phyloP scores from a whole-genome alignment of 2,113 vertebrate species.

The Dolichallabes microphthalmus region DNA sequence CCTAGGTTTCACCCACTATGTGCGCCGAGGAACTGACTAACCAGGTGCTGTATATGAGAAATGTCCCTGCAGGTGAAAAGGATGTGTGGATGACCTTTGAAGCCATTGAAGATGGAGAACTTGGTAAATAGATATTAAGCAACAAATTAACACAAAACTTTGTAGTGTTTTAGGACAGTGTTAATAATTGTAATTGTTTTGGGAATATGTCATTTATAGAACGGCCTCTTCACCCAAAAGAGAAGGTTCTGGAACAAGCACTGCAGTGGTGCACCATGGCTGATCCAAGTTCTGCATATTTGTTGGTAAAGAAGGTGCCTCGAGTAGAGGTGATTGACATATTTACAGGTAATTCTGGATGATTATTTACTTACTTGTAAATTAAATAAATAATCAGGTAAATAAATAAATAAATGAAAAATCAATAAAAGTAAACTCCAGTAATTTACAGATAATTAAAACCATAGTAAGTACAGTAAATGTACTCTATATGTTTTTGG shows the following conservation, averaged over 20 bases:
- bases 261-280: slow-evolving; percentile 95
- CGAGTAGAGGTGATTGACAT: slow-evolving; percentile 82
- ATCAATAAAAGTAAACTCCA: not conserved
- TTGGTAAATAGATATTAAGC: slow-evolving; percentile 74
- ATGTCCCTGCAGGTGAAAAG: slow-evolving; percentile 75
- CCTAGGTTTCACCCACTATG: slow-evolving; percentile 93
- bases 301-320: slow-evolving; percentile 88
- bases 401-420: not conserved
- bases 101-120: slow-evolving; percentile 87
- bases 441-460: not conserved
- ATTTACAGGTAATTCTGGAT: slow-evolving; percentile 80
- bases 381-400: not conserved
- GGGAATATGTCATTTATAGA: slow-evolving; percentile 66
- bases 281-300: slow-evolving; percentile 85
- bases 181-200: not conserved
- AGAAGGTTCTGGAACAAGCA: slow-evolving; percentile 94
- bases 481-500: not conserved
- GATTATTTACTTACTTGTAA: not conserved
- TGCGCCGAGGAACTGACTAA: slow-evolving; percentile 94
- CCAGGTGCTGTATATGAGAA: slow-evolving; percentile 94
- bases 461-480: not conserved
- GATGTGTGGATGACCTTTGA: slow-evolving; percentile 95
- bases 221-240: slow-evolving; percentile 90
- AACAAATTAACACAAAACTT: not conserved
- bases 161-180: not conserved